These are phyloP conservation scores for Elegia similella DNA, from an alignment of 2,888 invertebrate species.

Conservation along the genomic window DNA sequence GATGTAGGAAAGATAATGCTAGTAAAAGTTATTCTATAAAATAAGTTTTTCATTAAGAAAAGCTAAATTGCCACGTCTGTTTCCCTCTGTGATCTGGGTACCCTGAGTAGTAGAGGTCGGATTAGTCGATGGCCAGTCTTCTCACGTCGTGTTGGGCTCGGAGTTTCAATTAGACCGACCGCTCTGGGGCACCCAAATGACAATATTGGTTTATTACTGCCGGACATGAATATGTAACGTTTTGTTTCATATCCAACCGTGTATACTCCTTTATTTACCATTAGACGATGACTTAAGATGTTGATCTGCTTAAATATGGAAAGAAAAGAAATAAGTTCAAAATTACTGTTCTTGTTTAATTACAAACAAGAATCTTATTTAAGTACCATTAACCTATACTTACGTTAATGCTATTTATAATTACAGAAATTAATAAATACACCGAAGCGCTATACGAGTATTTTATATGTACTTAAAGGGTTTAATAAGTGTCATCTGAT, in stretches of 20 bases:
- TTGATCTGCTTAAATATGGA: too few species aligned
- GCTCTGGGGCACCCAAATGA: slow-evolving; percentile 40
- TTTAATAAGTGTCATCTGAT: slow-evolving; percentile 5
- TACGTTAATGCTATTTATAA: not conserved
- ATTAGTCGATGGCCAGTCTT: slow-evolving; percentile 71
- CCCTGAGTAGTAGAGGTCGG: slow-evolving; percentile 45
- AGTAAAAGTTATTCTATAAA: too few species aligned
- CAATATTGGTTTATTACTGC: slow-evolving; percentile 65
- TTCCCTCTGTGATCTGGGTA: slow-evolving; percentile 25
- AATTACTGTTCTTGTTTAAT: too few species aligned
- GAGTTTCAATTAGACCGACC: slow-evolving; percentile 69
- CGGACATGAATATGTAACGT: slow-evolving; percentile 55
- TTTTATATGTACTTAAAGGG: not conserved
- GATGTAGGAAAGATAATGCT: too few species aligned
- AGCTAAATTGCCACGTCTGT: not conserved
- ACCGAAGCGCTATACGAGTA: not conserved
- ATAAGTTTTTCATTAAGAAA: not conserved
- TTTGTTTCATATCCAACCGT: slow-evolving; percentile 24
- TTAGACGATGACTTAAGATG: too few species aligned
- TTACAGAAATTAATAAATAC: not conserved
- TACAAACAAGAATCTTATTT: too few species aligned
- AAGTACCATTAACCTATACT: too few species aligned
- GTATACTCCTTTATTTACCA: too few species aligned
- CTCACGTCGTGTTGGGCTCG: slow-evolving; percentile 68
- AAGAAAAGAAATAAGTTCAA: too few species aligned